A percentile compares a stretch with the other conserved stretches of the same genome.
These are phyloP conservation scores for Muscina levida DNA, from an alignment of 2,888 invertebrate genomes.

Conservation along the genomic window DNA sequence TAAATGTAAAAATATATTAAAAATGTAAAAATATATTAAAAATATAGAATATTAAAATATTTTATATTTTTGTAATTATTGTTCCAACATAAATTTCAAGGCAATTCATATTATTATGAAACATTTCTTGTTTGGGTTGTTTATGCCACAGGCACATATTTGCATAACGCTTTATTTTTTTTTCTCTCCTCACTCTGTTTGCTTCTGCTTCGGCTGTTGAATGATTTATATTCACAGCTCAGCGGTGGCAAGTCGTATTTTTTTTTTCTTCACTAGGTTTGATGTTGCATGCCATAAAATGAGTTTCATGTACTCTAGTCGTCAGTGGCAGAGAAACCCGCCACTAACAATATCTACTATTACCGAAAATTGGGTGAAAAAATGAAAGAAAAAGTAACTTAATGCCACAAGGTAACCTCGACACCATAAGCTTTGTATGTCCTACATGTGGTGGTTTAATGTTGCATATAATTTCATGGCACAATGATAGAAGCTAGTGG, in stretches of 20 bases:
- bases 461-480: not conserved
- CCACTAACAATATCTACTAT: not conserved
- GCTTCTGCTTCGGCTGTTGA: constrained; percentile 24
- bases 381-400: constrained; percentile 47
- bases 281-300: constrained; percentile 62
- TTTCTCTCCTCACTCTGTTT: constrained; percentile 18
- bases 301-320: constrained; percentile 31
- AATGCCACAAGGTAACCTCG: constrained; percentile 37
- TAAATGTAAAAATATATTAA: too few relatives aligned
- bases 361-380: not conserved
- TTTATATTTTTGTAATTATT: too few relatives aligned
- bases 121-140: not conserved
- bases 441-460: not conserved
- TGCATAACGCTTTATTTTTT: constrained; percentile 22
- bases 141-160: constrained; percentile 22
- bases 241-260: constrained; percentile 58
- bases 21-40: too few relatives aligned
- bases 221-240: constrained; percentile 65
- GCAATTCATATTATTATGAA: not conserved
- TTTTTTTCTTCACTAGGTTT: constrained; percentile 47
- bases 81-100: too few relatives aligned
- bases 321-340: not conserved
- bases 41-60: too few relatives aligned
- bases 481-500: not conserved
- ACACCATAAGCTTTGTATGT: constrained; percentile 7